A percentile compares a stretch with the other conserved stretches of the same genome.
These are phyloP conservation scores for Pammene fasciana DNA, from an alignment of 2,888 invertebrate genomes.

Conservation along the genomic window DNA sequence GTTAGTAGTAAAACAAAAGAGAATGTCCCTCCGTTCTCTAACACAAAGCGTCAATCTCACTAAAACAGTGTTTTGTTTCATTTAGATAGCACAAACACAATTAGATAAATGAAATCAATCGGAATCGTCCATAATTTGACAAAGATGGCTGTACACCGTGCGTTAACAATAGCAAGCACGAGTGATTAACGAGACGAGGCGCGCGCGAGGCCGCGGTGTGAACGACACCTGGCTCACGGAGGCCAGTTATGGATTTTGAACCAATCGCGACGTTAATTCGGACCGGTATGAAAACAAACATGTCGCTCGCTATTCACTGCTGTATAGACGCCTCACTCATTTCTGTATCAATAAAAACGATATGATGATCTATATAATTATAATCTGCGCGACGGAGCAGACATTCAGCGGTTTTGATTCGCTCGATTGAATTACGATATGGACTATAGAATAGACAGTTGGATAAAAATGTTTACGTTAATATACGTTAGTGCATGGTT, in stretches of 20 bases:
- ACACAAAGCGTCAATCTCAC: constrained; percentile 66
- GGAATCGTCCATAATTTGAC: constrained; percentile 79
- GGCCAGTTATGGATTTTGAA: constrained; percentile 84
- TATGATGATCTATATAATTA: constrained; percentile 54
- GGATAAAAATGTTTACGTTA: constrained; percentile 5
- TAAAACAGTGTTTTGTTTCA: constrained; percentile 67
- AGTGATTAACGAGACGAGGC: constrained; percentile 83
- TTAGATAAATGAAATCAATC: constrained; percentile 72
- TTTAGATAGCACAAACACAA: constrained; percentile 67
- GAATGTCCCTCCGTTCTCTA: constrained; percentile 72
- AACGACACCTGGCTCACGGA: constrained; percentile 83
- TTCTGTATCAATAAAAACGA: constrained; percentile 67
- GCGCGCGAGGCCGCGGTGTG: constrained; percentile 83
- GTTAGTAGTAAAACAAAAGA: constrained; percentile 78
- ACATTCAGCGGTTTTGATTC: constrained; percentile 39
- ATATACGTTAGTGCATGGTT: neutral
- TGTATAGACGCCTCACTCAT: constrained; percentile 63
- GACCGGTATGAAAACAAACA: constrained; percentile 83
- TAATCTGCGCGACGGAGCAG: constrained; percentile 53
- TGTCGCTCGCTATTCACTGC: constrained; percentile 69
- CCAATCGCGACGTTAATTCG: constrained; percentile 83
- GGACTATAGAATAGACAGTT: neutral
- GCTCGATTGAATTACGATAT: constrained; percentile 37
- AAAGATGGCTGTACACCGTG: constrained; percentile 82
- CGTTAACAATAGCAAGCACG: constrained; percentile 82